Base-by-base conservation (phyloP, 2,888 invertebrate genomes). In the Cremastinae sp. region DNA sequence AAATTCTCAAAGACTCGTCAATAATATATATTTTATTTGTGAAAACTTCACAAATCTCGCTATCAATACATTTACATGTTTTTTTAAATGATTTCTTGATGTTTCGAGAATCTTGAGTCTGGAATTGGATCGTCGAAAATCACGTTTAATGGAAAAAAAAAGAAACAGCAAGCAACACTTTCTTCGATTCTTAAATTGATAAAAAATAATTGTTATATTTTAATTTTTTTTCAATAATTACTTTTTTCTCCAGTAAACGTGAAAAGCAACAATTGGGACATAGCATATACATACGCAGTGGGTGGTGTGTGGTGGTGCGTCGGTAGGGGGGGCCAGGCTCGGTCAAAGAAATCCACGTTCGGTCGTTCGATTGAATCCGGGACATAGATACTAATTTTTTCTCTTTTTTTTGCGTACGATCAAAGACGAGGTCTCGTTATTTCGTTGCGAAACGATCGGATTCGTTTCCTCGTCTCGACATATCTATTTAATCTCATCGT, bases 251-350 rank as follows among this genome's bases (percentile, higher is more conserved):
- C 78, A 69, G 73, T 73, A 69, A 69, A 69, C 77, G 74, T 68
- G 69, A 69, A 72, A 72, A 64, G 68, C 73, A 72, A 68, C 72
- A 69, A 69, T 74, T 70, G 75, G 75, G 75, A 75, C 78, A 68
- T 78, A 71, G 62, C 76, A 78, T 76, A 73, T 73, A 76, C 73
- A 76, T 73, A 76, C 76, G 78, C 69, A 69, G 69, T 69, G 84
- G 84, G 85, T 83, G 86, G 86, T 87, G 86, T 87, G 87, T n/a
- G n/a, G 84, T 86, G 88, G 87, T 87, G 87, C 87, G 84, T 85
- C 80, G 84, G 81, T 82, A 82, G 83, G 85, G 84, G 83, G 82
- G 84, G 84, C 82, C 84, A 81, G 83, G 84, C 83, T 84, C 78
- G 80, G 65, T 76, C 70, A 74, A 78, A 77, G 75, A 74, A 65